phyloP scores from a whole-genome alignment of 2,113 vertebrate genomes.

The Salvelinus sp. region DNA sequence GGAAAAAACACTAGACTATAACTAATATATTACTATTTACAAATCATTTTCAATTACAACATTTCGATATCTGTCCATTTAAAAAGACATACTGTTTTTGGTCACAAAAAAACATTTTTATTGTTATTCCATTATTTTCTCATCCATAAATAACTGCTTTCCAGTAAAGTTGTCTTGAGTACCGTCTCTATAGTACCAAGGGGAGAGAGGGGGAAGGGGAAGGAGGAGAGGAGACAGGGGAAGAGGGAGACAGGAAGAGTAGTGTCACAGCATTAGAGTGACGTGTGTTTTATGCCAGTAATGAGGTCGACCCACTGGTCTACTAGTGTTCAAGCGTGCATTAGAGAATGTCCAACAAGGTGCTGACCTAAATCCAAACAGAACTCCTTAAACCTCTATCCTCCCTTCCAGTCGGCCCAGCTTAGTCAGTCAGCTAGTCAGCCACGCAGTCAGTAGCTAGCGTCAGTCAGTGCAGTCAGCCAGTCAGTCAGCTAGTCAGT shows the following conservation, averaged over 20 bases:
- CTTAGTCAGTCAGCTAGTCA: no score
- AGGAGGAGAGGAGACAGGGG: not conserved
- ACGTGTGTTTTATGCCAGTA: no score
- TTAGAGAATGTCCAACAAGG: not conserved
- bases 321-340: not conserved
- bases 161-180: not conserved
- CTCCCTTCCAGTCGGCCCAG: no score
- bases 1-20: slow-evolving; percentile 56
- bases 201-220: slow-evolving; percentile 47
- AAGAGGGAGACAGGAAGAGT: not conserved
- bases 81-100: slow-evolving; percentile 26
- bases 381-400: not conserved
- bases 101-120: slow-evolving; percentile 28
- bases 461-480: no score
- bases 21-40: slow-evolving; percentile 77
- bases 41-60: slow-evolving; percentile 70
- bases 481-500: no score
- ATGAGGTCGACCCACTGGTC: not conserved
- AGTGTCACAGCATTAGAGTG: not conserved
- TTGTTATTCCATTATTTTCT: not conserved
- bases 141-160: not conserved
- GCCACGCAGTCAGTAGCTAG: no score
- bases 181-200: not conserved
- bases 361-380: not conserved
- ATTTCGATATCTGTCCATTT: slow-evolving; percentile 52